These are phyloP conservation scores for Apocrypta bakeri DNA, from an alignment of 1,140 invertebrate species.

Conservation along the genomic window DNA sequence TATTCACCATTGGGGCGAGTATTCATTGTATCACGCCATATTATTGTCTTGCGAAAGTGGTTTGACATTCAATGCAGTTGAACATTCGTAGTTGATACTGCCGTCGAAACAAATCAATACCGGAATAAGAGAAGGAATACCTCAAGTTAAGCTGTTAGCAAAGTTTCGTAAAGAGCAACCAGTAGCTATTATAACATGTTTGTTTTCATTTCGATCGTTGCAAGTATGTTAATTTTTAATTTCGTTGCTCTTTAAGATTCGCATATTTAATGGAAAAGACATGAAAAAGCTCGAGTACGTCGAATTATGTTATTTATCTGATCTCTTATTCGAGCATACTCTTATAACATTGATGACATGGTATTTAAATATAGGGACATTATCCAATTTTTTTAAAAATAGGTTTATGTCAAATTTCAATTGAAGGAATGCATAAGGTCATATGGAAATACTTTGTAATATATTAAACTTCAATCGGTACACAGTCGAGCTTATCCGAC, in stretches of 20 bases:
- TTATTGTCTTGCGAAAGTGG: neutral
- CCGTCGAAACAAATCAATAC: slow-evolving; percentile 30
- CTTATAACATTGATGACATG: no score
- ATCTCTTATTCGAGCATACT: no score
- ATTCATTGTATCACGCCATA: neutral
- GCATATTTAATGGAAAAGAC: no score
- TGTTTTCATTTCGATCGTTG: neutral
- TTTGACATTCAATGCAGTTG: neutral
- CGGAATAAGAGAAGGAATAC: no score
- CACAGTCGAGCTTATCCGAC: neutral
- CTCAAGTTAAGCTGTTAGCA: neutral
- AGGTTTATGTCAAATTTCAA: no score
- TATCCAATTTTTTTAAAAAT: no score
- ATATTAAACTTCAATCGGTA: neutral
- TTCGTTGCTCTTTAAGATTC: no score
- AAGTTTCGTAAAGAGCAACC: neutral
- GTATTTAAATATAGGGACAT: no score
- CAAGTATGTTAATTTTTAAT: no score
- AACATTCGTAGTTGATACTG: neutral
- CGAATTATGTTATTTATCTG: no score
- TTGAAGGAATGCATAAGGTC: no score
- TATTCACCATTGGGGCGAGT: neutral
- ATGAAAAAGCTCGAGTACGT: no score
- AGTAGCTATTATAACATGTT: neutral
- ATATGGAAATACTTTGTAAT: neutral